Base-by-base conservation (phyloP, 2,888 invertebrate species). In the Lampropteryx suffumata region DNA sequence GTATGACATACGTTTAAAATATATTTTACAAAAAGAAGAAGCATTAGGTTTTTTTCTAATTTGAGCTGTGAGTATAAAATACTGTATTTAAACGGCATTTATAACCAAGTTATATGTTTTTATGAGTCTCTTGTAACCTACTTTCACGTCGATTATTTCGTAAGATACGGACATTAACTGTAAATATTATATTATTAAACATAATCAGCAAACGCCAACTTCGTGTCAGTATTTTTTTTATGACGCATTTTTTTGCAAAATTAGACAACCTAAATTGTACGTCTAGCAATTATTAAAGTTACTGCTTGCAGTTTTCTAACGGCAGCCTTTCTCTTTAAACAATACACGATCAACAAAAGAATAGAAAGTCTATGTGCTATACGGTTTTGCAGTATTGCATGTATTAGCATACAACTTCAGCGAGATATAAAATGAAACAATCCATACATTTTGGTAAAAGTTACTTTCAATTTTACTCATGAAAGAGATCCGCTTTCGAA, bases 271-370 rank as follows among this genome's bases (percentile, higher is more conserved):
- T 61, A 54, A 65, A 56, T 37, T 68, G 51, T 67, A 50, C 66
- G 62, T 59, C 59, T 69, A 65, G 64, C 67, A 69, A 79, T 75
- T 70, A 73, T 59, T 63, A 63, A 65, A 53, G 61, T 62, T n/a
- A 26, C 59, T 65, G 53, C 72, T 68, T 63, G 71, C 56, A 53
- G 55, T 67, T 57, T 55, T 65, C 67, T 62, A 57, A 66, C 59
- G 63, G 59, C 73, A 82, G 58, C 75, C 84, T 86, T 86, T 87
- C 86, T 82, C 84, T 74, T 75, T 61, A 76, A 76, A 79, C 72
- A 78, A 73, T 69, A 61, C 69, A 71, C 71, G 63, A 62, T 64
- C 62, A 58, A 69, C 63, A 62, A 62, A 61, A 52, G 50, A 65
- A 69, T 76, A 78, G 82, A 81, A 82, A 82, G 76, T 65, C 58